phyloP scores from a whole-genome alignment of 2,113 vertebrate species.

The Dicrurus megarhynchus region DNA sequence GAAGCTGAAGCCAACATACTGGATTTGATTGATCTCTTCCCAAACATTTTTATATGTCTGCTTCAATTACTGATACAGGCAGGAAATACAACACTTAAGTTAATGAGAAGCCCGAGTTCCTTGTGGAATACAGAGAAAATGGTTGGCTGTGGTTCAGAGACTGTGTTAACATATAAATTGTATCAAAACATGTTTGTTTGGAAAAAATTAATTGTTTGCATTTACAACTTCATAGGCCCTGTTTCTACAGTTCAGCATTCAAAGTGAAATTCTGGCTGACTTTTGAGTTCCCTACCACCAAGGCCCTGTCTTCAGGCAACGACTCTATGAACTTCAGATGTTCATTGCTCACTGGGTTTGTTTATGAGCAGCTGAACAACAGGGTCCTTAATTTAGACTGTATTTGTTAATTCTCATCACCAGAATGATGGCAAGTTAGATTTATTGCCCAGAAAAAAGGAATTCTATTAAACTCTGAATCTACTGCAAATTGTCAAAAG shows the following conservation, averaged over 20 bases:
- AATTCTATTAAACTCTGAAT: neutral
- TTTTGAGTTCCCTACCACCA: neutral
- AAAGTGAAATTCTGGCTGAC: neutral
- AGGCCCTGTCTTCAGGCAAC: neutral
- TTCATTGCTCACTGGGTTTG: neutral
- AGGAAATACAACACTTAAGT: neutral
- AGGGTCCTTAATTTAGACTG: neutral
- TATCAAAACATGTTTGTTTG: neutral
- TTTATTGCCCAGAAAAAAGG: neutral
- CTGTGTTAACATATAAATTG: neutral
- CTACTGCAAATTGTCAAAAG: neutral
- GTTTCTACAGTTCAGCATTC: neutral
- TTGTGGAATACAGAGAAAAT: neutral
- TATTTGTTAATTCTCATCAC: neutral
- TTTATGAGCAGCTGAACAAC: neutral
- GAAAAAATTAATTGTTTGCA: neutral
- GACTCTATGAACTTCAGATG: neutral
- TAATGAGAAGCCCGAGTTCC: neutral
- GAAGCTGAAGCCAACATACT: neutral
- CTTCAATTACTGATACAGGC: neutral
- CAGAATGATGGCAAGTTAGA: neutral
- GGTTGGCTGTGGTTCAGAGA: neutral
- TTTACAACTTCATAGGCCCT: neutral
- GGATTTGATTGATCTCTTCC: neutral
- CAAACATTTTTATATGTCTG: neutral